Evolutionary conservation across 2,797 vertebrate species (phyloP).

Genomic region (Malacoctenus gilli): DNA sequence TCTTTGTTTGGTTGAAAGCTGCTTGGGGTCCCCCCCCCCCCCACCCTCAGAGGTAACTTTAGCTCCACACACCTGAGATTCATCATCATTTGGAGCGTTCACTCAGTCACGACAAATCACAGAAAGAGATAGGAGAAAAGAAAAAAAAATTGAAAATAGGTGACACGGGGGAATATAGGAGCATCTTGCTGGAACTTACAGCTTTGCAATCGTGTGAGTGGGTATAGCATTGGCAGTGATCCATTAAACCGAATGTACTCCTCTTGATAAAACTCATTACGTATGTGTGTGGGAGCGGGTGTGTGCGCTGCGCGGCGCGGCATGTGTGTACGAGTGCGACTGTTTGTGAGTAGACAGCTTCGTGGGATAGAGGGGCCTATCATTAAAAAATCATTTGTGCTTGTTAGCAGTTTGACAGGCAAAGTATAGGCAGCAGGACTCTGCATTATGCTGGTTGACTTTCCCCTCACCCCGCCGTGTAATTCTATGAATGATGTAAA

Average conservation of each 20-base stretch:
- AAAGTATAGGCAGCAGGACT: slow-evolving; percentile 75
- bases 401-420: slow-evolving; percentile 79
- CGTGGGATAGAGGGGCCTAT: slow-evolving; percentile 72
- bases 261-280: slow-evolving; percentile 73
- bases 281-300: slow-evolving; percentile 53
- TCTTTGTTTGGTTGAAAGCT: slow-evolving; percentile 18
- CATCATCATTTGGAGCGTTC: slow-evolving; percentile 42
- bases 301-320: slow-evolving; percentile 16
- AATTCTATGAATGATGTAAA: slow-evolving; percentile 69
- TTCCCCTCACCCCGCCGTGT: slow-evolving; percentile 63
- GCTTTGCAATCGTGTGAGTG: slow-evolving; percentile 45
- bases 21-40: neutral
- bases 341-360: slow-evolving; percentile 65
- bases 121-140: neutral
- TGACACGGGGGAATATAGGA: slow-evolving; percentile 33
- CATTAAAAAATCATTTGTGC: slow-evolving; percentile 80
- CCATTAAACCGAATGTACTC: slow-evolving; percentile 69
- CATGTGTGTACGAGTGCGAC: slow-evolving; percentile 24
- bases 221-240: slow-evolving; percentile 64
- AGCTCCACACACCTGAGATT: slow-evolving; percentile 27
- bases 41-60: slow-evolving; percentile 27
- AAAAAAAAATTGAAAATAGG: slow-evolving; percentile 28
- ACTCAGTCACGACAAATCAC: slow-evolving; percentile 16
- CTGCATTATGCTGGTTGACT: slow-evolving; percentile 72
- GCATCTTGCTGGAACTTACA: slow-evolving; percentile 48